Conservation (phyloP, 2,113 vertebrate genomes). For the Thunnus thynnus region DNA sequence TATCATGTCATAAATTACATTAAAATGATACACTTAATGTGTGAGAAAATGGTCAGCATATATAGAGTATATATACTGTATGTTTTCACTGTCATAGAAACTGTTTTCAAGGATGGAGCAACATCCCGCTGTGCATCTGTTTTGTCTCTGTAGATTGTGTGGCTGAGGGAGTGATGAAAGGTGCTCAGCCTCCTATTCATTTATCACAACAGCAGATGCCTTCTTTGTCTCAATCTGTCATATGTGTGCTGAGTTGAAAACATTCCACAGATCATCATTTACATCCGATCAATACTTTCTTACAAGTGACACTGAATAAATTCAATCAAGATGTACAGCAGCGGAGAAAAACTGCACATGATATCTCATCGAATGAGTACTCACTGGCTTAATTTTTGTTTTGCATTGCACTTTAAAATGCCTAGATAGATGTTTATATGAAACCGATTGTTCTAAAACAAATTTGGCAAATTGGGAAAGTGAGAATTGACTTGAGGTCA, state of each 20-base stretch:
- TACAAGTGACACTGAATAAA: conserved; percentile 33
- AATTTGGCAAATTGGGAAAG: background rate
- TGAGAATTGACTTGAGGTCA: conserved; percentile 48
- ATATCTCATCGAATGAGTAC: conserved; percentile 7
- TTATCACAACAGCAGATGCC: background rate
- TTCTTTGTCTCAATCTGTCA: conserved; percentile 33
- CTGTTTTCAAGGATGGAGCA: background rate
- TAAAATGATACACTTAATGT: background rate
- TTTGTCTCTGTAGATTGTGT: background rate
- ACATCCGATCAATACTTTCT: conserved; percentile 54
- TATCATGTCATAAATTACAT: background rate
- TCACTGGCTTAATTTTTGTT: background rate
- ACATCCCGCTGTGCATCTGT: background rate
- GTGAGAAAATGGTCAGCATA: background rate
- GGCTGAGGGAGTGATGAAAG: background rate
- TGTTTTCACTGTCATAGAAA: background rate
- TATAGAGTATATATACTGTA: background rate
- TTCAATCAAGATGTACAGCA: conserved; percentile 28
- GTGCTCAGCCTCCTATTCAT: background rate
- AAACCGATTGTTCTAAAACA: background rate
- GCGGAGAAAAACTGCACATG: conserved; percentile 26
- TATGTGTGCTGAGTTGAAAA: conserved; percentile 38
- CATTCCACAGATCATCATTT: conserved; percentile 50
- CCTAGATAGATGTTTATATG: background rate
- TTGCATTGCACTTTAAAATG: background rate